Evolutionary conservation across 2,113 vertebrate genomes (phyloP), one percentile per base, ranked within the genome.

Genomic region (Nyctibius bracteatus): DNA sequence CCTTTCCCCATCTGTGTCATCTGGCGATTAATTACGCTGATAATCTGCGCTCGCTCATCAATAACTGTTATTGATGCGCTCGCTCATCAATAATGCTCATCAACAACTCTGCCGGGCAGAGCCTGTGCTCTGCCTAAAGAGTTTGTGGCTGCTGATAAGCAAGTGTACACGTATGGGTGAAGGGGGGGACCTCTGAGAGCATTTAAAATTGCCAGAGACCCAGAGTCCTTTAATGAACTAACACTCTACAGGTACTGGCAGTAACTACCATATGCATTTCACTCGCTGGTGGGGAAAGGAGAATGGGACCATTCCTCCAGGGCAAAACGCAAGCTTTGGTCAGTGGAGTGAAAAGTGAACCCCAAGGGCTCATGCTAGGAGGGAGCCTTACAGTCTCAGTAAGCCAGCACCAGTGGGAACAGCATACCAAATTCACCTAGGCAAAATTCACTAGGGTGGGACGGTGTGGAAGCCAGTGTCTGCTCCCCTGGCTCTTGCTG

Each of bases 41-140:
- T 94, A 82, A 82, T 81, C 88, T 68, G 41, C 8, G 4, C 52
- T 74, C 30, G 70, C 30, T 96, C 92, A 88, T 96, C 86, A 93
- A 65, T 94, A 93, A 81, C 39, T 78, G n/a, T n/a, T n/a, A n/a
- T n/a, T n/a, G n/a, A n/a, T 68, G 41, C 8, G 4, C 52, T 74
- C 30, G 70, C 30, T 96, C 92, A 88, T 96, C 86, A 93, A 65
- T 94, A 93, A 81, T n/a, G n/a, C n/a, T n/a, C n/a, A n/a, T n/a
- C n/a, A n/a, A n/a, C n/a, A n/a, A n/a, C n/a, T n/a, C n/a, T n/a
- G n/a, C n/a, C 39, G 74, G 41, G 77, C 92, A 81, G 73, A 68
- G 86, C n/a, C 61, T 3, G 0, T 59, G 63, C 91, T 72, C 65
- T 77, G 43, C 77, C 74, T 90, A 7, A 81, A 83, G 71, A 67